Base-by-base conservation (phyloP, 2,113 vertebrate genomes). In the Larimichthys polyactis region DNA sequence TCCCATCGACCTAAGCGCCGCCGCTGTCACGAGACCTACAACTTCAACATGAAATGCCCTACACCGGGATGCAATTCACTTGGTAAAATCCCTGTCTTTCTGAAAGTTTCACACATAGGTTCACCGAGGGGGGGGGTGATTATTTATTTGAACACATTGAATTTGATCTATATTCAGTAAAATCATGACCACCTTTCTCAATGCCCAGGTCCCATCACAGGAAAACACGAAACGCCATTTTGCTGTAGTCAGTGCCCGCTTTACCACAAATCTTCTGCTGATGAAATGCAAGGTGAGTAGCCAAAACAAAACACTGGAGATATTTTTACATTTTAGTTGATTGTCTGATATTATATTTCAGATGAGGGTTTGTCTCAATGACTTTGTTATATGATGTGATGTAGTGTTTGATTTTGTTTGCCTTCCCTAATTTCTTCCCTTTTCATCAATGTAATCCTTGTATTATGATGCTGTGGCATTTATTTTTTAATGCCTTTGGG, bases 21-120 rank as follows among this genome's bases (percentile, higher is more conserved):
- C 15, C 97, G 98, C 78, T 99, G 99, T 92, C 98, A 99, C 0
- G 98, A 99, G 89, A 99, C 98, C 87, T 99, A 99, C 94, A 99
- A 99, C 91, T 99, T 99, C 90, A 99, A 99, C 90, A 99, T 99
- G 97, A 99, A 99, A 81, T 99, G 98, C 82, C 98, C 98, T 20
- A 99, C 98, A 0, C 98, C 98, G 0, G 98, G 98, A 22, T 99
- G 98, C 91, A 99, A 99, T 91, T 99, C 98, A 11, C 93, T 99
- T 48, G 98, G 98, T 99, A 90, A 92, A 48, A 72, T 19, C 10
- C 9, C 10, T 63, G 1, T 2, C 11, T 9, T 19, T 74, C 22
- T 32, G 4, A 12, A 29, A 5, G 22, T 58, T 0, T 66, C 12
- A 5, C 24, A 3, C 22, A 14, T 14, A 0, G 4, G 16, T 22